phyloP scores from a whole-genome alignment of 2,113 vertebrate genomes.

The Bagarius yarrelli region DNA sequence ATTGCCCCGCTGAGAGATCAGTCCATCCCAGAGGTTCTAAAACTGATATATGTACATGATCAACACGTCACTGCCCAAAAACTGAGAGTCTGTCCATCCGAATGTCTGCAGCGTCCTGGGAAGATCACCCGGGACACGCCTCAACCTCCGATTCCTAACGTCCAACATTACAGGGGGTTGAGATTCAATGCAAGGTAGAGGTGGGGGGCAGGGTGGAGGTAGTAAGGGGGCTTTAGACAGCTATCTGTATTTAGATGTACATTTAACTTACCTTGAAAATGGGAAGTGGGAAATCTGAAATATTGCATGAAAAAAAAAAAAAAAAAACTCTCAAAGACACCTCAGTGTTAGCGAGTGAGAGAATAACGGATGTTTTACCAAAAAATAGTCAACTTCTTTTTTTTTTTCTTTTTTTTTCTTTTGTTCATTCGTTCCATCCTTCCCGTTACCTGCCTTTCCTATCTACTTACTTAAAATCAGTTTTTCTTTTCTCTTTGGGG shows the following conservation, averaged over 20 bases:
- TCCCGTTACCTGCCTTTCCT: no score
- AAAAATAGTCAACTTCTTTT: no score
- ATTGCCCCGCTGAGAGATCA: not conserved
- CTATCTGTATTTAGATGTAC: not conserved
- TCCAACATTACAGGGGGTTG: slow-evolving; percentile 14
- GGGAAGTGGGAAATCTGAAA: not conserved
- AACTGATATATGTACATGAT: slow-evolving; percentile 1
- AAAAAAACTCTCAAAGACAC: not conserved
- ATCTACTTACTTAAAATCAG: no score
- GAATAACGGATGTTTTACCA: no score
- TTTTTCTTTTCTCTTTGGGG: not conserved
- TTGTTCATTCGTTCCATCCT: not conserved
- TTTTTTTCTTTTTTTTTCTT: not conserved
- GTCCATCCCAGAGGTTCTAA: slow-evolving; percentile 3
- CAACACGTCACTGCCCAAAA: slow-evolving; percentile 2
- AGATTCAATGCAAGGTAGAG: not conserved
- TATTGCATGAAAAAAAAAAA: not conserved
- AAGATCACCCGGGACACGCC: slow-evolving; percentile 37
- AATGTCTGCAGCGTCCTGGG: slow-evolving; percentile 30
- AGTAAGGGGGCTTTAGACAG: not conserved
- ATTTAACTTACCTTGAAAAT: not conserved
- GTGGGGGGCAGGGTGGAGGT: slow-evolving; percentile 31
- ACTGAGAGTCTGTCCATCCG: slow-evolving; percentile 24
- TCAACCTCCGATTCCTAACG: slow-evolving; percentile 27
- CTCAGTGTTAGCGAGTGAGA: no score